Evolutionary conservation across 1,140 invertebrate species (phyloP), one percentile per base, ranked within the genome.

Genomic region (Drosophila sturtevanti): DNA sequence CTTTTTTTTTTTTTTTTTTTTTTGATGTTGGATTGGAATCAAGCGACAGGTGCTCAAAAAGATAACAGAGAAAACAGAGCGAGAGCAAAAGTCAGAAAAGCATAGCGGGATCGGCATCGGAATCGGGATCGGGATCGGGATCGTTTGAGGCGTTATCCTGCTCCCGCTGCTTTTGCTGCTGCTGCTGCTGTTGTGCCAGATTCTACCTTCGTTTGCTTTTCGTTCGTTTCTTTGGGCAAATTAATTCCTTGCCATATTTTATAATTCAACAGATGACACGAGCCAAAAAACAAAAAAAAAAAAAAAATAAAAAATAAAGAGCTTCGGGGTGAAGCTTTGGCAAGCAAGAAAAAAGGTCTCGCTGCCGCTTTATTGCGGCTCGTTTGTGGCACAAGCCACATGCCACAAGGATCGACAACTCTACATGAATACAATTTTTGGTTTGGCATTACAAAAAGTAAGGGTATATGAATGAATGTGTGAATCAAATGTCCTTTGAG

Each of bases 241-340:
- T 90, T 90, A 90, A 90, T 90, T 90, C 86, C 81, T 86, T 90
- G 86, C 86, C 81, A 90, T 90, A 90, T 77, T 90, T 90, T 90
- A 90, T 90, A 90, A 90, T 82, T 86, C 86, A 90, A 90, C 86
- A 90, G 86, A 90, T 90, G 86, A 90, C 86, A 90, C 86, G 86
- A 90, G 86, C 86, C 86, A 90, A 68, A 77, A 31, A 63, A 58
- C 62, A 58, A 38, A 16, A 41, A 63, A 51, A 44, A 44, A 4
- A 16, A 16, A 44, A 34, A 3, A 76, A 44, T 52, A 54, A 22
- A 63, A 35, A 68, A 63, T 16, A 48, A 48, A 54, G 62, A 51
- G 56, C 56, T 54, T 27, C 55, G 54, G 54, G 54, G 58, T 69
- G 63, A 24, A 69, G 63, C 52, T 56, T 41, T 63, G 61, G 63